Evolutionary conservation across 2,113 vertebrate genomes (phyloP).

Genomic region (Ascaphus truei): DNA sequence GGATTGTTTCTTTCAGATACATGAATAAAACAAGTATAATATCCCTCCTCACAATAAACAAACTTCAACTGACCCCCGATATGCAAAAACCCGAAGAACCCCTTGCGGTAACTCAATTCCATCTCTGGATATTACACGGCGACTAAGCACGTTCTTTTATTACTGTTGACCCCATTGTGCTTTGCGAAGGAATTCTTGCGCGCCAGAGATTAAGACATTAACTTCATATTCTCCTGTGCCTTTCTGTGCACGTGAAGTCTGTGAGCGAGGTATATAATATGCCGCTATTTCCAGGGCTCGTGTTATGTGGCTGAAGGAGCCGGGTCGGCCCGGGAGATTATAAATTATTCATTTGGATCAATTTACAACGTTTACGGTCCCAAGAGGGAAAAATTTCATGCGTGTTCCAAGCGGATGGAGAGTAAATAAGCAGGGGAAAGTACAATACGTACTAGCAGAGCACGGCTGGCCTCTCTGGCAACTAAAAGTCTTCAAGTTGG

Average conservation of each 20-base stretch:
- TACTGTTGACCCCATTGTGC: neutral
- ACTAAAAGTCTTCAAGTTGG: too few relatives aligned
- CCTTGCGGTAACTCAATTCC: neutral
- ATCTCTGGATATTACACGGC: neutral
- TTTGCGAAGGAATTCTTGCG: neutral
- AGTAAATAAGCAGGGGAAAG: slow-evolving; percentile 12
- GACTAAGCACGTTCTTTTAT: slow-evolving; percentile 9
- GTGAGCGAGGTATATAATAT: slow-evolving; percentile 34
- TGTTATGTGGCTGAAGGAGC: slow-evolving; percentile 9
- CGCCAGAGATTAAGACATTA: slow-evolving; percentile 22
- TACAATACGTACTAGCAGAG: too few relatives aligned
- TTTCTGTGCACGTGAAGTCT: slow-evolving; percentile 26
- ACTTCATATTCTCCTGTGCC: neutral
- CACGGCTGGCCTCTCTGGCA: too few relatives aligned
- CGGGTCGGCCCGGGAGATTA: slow-evolving; percentile 25
- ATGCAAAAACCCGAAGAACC: too few relatives aligned
- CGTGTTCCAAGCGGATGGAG: slow-evolving; percentile 2
- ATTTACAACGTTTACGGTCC: slow-evolving; percentile 24
- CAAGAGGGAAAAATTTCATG: neutral
- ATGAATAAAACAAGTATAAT: too few relatives aligned
- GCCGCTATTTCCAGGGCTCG: slow-evolving; percentile 9
- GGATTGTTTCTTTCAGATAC: too few relatives aligned
- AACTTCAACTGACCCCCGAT: too few relatives aligned
- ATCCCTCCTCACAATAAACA: too few relatives aligned
- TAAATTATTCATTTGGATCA: slow-evolving; percentile 37